Evolutionary conservation across 2,888 invertebrate genomes (phyloP).

Genomic region (Synergus gifuensis): DNA sequence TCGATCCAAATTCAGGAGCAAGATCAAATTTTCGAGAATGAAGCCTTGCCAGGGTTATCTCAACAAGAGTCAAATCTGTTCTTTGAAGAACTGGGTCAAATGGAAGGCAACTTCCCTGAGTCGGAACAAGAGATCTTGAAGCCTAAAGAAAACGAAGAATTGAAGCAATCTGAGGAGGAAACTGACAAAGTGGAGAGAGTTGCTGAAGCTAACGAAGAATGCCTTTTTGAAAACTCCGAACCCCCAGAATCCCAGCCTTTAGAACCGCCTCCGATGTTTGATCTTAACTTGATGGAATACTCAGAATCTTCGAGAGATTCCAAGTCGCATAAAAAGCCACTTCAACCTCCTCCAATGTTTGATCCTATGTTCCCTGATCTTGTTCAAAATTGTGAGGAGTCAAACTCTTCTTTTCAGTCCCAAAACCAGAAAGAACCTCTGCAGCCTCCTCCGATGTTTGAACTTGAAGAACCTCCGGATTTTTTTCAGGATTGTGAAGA

Average conservation of each 20-base stretch:
- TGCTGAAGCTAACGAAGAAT: too few species aligned
- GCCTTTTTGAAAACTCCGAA: neutral
- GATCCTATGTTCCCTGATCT: slow-evolving; percentile 28
- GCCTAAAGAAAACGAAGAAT: neutral
- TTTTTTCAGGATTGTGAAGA: neutral
- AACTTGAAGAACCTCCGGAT: neutral
- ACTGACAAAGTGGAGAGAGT: neutral
- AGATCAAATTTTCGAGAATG: slow-evolving; percentile 16
- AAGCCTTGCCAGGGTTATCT: slow-evolving; percentile 20
- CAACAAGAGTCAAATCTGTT: slow-evolving; percentile 40
- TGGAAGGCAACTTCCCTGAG: slow-evolving; percentile 29
- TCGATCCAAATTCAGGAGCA: slow-evolving; percentile 7
- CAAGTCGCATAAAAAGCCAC: neutral
- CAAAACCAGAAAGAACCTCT: neutral
- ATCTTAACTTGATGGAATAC: slow-evolving; percentile 44
- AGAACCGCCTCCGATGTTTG: slow-evolving; percentile 43
- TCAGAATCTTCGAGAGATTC: neutral
- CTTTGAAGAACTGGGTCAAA: slow-evolving; percentile 12
- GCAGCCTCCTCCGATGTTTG: slow-evolving; percentile 19
- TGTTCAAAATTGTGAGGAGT: neutral
- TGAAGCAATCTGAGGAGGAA: neutral
- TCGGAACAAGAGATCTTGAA: neutral
- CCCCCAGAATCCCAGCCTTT: slow-evolving; percentile 48
- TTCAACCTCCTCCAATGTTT: slow-evolving; percentile 24
- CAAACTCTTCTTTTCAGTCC: neutral